Base-by-base conservation (phyloP, 2,113 vertebrate genomes). In the Microtus ochrogaster region DNA sequence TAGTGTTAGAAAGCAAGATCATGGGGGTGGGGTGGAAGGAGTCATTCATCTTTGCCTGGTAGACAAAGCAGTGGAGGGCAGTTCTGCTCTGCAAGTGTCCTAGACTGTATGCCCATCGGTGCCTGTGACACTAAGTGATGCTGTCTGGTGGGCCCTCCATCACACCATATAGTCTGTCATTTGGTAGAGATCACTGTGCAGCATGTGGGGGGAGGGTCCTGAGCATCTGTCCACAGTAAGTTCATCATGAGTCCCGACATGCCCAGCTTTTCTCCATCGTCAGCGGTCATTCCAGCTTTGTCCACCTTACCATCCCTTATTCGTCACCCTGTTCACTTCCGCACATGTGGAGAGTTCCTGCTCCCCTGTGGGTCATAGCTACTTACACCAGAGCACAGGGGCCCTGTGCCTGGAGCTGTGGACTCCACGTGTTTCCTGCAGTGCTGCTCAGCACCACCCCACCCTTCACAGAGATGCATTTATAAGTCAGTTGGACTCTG, bases 221-320 rank as follows among this genome's bases (percentile, higher is more conserved):
- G n/a, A 24, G 24, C 58, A 2, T 41, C 44, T 3, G 6, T 33
- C 82, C 7, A 1, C 70, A 21, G 58, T 52, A 33, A 52, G 36
- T 41, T 44, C 41, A 89, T 19, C 5, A 0, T n/a, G 89, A 66
- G 7, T 44, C 4, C 28, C 14, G 12, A 30, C 14, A 28, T 63
- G 66, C 52, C 58, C 85, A 52, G 2, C 33, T 66, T 70, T 30
- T 5, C 14, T 16, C 33, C 73, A 44, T 55, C 4, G 22, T 41
- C 41, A 13, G 11, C 65, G 39, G 49, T 66, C 84, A 5, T 47
- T 94, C 44, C 39, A 47, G 33, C 63, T 44, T 92, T 33, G 47
- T 55, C 39, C 2, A 26, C 73, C 33, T 1, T 12, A 7, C 30
- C 26, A 0, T 49, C 36, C 52, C 65, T 17, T 16, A 0, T 24